These are phyloP conservation scores for Diabrotica undecimpunctata DNA, from an alignment of 1,140 invertebrate species.

Conservation along the genomic window DNA sequence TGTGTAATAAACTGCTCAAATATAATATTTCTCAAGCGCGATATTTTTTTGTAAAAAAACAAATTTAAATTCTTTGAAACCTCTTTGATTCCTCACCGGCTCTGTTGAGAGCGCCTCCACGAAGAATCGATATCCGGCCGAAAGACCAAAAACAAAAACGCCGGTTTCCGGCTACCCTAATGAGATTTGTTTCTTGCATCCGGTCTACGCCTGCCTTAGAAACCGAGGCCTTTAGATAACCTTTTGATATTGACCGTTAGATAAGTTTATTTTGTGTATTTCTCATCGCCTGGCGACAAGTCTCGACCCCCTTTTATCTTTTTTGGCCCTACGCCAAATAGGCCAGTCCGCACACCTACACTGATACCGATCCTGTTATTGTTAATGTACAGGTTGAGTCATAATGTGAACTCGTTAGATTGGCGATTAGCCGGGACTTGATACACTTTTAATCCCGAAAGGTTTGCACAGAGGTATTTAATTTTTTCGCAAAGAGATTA, in stretches of 20 bases:
- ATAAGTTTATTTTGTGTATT: constrained; percentile 19
- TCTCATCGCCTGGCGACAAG: constrained; percentile 13
- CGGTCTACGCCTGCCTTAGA: constrained; percentile 6
- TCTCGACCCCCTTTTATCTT: not conserved
- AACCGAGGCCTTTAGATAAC: constrained; percentile 15
- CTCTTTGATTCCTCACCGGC: too few species aligned
- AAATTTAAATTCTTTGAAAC: too few species aligned
- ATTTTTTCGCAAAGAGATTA: too few species aligned
- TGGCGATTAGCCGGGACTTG: too few species aligned
- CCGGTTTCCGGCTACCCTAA: not conserved
- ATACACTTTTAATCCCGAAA: too few species aligned
- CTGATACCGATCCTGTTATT: not conserved
- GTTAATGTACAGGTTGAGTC: not conserved
- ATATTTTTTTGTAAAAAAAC: too few species aligned
- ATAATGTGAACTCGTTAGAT: too few species aligned
- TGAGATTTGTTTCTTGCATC: constrained; percentile 11
- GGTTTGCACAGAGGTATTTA: too few species aligned
- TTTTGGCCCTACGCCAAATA: constrained; percentile 14
- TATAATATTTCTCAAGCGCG: too few species aligned
- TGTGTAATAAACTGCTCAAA: too few species aligned
- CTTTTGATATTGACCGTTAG: constrained; percentile 18
- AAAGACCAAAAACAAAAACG: constrained; percentile 7
- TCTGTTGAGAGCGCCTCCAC: too few species aligned
- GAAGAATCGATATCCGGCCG: not conserved
- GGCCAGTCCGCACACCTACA: constrained; percentile 11